Evolutionary conservation across 2,113 vertebrate genomes (phyloP), one percentile per base, ranked within the genome.

Genomic region (pig (Sus scrofa)): DNA sequence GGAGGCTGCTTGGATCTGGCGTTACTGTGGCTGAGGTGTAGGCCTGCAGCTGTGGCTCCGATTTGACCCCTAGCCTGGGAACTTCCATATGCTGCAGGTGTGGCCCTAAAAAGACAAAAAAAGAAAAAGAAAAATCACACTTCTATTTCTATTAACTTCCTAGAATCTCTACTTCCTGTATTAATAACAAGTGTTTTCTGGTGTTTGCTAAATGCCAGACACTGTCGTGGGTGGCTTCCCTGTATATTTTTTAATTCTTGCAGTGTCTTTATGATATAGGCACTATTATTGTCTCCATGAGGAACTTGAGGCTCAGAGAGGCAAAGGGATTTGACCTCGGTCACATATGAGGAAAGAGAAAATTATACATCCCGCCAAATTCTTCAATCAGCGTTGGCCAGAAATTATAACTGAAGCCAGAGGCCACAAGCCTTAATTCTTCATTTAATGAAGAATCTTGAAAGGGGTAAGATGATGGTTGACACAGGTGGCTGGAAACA

Each of bases 361-460:
- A 86, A 95, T 75, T 63, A 95, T 65, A 81, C 92, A 24, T 16
- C 11, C 60, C 50, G 34, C 62, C 58, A 89, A 63, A 94, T 73
- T 86, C 20, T 75, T 95, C 91, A 77, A 81, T 37, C 50, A 18
- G 65, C 20, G 4, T 86, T 81, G 78, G 30, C 78, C 71, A 86
- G 63, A 92, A 97, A 94, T 92, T 37, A 68, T 73, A 84, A 74
- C 75, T 87, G 50, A 92, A 89, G n/a, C 73, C 58, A 95, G 62
- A 92, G 44, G 24, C 37, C 67, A 77, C 70, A 88, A 86, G n/a
- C n/a, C 50, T 83, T 78, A 71, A 6, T 77, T 91, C 52, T n/a
- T 19, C 62, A 44, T 30, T 83, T 50, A 68, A 77, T 83, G 73
- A 96, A 52, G 34, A 95, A 68, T 39, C 70, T 67, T 75, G 39